Evolutionary conservation across 2,888 invertebrate species (phyloP).

Genomic region (Drosophila peninsularis): DNA sequence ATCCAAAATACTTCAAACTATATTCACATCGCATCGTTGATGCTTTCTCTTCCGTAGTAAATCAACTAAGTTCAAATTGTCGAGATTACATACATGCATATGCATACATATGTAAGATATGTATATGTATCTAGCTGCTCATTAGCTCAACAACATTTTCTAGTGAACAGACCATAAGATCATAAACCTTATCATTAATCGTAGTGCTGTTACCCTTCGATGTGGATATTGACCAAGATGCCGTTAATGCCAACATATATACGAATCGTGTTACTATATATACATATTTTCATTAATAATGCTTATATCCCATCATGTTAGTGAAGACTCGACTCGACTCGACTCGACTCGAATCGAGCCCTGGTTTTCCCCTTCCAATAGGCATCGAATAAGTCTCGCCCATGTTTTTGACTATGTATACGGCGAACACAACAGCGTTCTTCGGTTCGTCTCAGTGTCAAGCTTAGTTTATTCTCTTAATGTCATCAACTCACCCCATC

Average conservation of each 20-base stretch:
- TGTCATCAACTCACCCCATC: slow-evolving; percentile 9
- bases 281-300: background rate
- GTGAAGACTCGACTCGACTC: background rate
- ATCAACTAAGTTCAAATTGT: slow-evolving; percentile 23
- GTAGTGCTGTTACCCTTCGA: slow-evolving; percentile 33
- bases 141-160: slow-evolving; percentile 26
- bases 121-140: slow-evolving; percentile 40
- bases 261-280: background rate
- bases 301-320: slow-evolving; percentile 7
- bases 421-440: background rate
- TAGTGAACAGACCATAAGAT: slow-evolving; percentile 20
- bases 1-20: slow-evolving; percentile 15
- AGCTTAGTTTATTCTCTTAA: slow-evolving; percentile 6
- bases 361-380: background rate
- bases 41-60: slow-evolving; percentile 57
- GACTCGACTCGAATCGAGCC: background rate
- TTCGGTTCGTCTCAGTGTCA: background rate
- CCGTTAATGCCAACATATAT: background rate
- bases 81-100: slow-evolving; percentile 25
- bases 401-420: background rate
- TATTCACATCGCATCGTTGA: slow-evolving; percentile 54
- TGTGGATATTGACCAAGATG: background rate
- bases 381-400: background rate
- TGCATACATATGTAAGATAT: slow-evolving; percentile 18
- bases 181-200: slow-evolving; percentile 20